A percentile compares a stretch with the other conserved stretches of the same genome.
Evolutionary conservation across 2,113 vertebrate species (phyloP).

Genomic region (Labeo catla): DNA sequence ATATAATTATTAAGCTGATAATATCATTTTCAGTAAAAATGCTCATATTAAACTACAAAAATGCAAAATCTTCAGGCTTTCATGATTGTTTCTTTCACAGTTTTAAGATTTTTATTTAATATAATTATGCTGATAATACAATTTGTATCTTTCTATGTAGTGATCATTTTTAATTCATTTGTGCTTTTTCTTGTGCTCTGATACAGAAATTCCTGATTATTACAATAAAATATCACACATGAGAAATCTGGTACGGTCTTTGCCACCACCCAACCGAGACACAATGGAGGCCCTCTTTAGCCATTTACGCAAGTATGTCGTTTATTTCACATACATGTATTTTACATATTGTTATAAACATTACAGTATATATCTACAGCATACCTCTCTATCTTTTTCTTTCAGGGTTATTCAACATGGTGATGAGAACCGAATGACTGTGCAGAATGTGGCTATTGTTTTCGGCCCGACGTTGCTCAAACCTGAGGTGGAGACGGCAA

Average conservation of each 20-base stretch:
- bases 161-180: too few relatives aligned
- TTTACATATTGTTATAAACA: neutral
- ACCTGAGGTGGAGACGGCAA: slow-evolving; percentile 82
- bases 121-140: too few relatives aligned
- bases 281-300: slow-evolving; percentile 88
- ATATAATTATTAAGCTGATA: too few relatives aligned
- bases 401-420: slow-evolving; percentile 82
- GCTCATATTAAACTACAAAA: too few relatives aligned
- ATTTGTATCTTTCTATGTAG: neutral
- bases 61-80: too few relatives aligned
- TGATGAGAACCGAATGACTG: slow-evolving; percentile 91
- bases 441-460: slow-evolving; percentile 92
- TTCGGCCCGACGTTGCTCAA: slow-evolving; percentile 93
- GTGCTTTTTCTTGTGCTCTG: neutral
- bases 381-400: neutral
- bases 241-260: slow-evolving; percentile 80
- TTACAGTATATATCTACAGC: neutral
- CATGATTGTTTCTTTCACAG: too few relatives aligned
- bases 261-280: slow-evolving; percentile 82
- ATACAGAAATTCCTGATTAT: slow-evolving; percentile 81
- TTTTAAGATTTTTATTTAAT: too few relatives aligned
- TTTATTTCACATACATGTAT: neutral
- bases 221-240: slow-evolving; percentile 70
- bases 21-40: too few relatives aligned
- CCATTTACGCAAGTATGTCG: slow-evolving; percentile 87